phyloP scores from a whole-genome alignment of 2,113 vertebrate genomes.

The Tyto alba region DNA sequence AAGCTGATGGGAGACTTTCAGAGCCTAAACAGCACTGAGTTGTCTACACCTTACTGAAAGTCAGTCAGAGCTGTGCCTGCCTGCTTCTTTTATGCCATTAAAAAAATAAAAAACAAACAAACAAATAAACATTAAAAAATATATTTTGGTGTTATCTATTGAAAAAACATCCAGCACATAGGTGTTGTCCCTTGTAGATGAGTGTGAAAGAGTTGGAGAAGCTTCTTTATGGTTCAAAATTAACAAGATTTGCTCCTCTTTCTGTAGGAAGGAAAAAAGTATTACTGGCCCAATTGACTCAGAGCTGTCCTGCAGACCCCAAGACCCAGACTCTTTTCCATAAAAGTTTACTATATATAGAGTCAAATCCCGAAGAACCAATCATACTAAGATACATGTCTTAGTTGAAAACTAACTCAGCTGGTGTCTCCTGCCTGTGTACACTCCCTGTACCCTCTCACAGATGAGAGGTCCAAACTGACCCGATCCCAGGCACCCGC shows the following conservation, averaged over 20 bases:
- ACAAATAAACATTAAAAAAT: too few relatives aligned
- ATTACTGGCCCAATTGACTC: not conserved
- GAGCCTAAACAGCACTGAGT: not conserved
- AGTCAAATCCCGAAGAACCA: not conserved
- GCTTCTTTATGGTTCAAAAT: not conserved
- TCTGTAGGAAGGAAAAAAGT: not conserved
- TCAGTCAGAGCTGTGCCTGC: not conserved
- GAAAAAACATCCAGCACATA: not conserved
- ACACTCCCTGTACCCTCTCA: too few relatives aligned
- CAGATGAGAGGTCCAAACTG: not conserved
- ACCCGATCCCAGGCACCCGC: rapidly evolving
- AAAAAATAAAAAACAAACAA: not conserved
- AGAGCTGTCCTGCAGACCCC: not conserved
- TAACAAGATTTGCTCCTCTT: not conserved
- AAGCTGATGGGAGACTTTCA: not conserved
- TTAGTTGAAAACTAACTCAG: not conserved
- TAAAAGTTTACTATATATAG: not conserved
- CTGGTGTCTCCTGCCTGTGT: not conserved
- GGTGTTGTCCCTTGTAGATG: not conserved
- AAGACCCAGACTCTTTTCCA: not conserved
- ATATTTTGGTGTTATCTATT: not conserved
- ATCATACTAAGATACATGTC: not conserved
- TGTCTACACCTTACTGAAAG: not conserved
- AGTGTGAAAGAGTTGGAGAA: not conserved
- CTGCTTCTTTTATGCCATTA: not conserved